Evolutionary conservation across 1,140 invertebrate genomes (phyloP).

Genomic region (Psilanteris sp.): DNA sequence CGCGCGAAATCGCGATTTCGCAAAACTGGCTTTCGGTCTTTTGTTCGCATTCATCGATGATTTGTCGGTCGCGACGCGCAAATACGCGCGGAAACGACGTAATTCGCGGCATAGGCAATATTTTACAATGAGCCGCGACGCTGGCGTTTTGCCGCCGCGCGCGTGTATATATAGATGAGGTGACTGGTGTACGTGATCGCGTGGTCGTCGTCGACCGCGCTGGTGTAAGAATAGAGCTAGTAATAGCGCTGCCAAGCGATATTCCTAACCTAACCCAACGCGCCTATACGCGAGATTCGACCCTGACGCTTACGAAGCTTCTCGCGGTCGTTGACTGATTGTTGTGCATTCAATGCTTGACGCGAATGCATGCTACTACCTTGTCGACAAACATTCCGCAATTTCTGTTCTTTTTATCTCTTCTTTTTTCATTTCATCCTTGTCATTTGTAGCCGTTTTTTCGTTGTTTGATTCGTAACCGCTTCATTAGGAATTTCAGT

Average conservation of each 20-base stretch:
- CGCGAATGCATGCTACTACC: conserved; percentile 56
- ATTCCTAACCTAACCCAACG: conserved; percentile 74
- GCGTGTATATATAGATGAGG: conserved; percentile 23
- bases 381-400: conserved; percentile 33
- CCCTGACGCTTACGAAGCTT: conserved; percentile 71
- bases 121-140: no score
- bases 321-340: conserved; percentile 77
- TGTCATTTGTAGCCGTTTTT: no score
- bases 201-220: conserved; percentile 59
- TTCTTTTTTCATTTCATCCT: neutral
- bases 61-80: no score
- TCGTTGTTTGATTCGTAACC: no score
- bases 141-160: neutral
- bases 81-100: no score
- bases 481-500: no score
- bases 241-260: conserved; percentile 64
- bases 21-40: no score
- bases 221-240: conserved; percentile 68
- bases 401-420: conserved; percentile 3
- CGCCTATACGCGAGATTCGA: conserved; percentile 69
- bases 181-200: conserved; percentile 55
- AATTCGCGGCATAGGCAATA: no score
- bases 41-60: no score
- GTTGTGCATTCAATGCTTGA: conserved; percentile 67
- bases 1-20: no score